These are phyloP conservation scores for Podarcis siculus DNA, from an alignment of 2,797 vertebrate species.

Conservation along the genomic window DNA sequence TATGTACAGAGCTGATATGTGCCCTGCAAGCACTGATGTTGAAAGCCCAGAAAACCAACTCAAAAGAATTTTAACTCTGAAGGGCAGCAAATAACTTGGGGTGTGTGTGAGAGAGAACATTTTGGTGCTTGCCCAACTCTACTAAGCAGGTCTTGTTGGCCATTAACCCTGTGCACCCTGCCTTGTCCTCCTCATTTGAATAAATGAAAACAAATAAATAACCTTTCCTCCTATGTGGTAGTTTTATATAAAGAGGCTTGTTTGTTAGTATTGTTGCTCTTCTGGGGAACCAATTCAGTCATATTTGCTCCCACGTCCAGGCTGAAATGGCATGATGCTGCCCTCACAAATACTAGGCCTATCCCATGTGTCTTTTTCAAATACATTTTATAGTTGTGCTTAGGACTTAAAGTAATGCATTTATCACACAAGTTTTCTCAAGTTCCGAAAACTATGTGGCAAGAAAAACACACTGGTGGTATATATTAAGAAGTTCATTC, in stretches of 20 bases:
- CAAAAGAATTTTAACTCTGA: neutral
- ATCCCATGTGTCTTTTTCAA: neutral
- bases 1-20: neutral
- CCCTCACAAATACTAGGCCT: neutral
- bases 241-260: neutral
- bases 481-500: neutral
- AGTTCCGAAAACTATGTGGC: neutral
- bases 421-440: slow-evolving; percentile 4
- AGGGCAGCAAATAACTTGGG: neutral
- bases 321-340: neutral
- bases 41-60: neutral
- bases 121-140: neutral
- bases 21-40: neutral
- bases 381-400: neutral
- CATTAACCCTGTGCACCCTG: neutral
- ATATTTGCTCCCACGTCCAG: no score
- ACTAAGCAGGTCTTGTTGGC: neutral
- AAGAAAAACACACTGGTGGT: neutral
- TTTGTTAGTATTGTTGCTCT: no score
- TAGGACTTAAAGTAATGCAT: neutral
- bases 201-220: neutral
- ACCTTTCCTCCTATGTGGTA: neutral
- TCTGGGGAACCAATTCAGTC: no score
- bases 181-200: neutral
- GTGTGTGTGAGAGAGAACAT: neutral